A percentile compares a stretch with the other conserved stretches of the same genome.
phyloP scores from a whole-genome alignment of 2,888 invertebrate species.

The Chromoteleia sp. region DNA sequence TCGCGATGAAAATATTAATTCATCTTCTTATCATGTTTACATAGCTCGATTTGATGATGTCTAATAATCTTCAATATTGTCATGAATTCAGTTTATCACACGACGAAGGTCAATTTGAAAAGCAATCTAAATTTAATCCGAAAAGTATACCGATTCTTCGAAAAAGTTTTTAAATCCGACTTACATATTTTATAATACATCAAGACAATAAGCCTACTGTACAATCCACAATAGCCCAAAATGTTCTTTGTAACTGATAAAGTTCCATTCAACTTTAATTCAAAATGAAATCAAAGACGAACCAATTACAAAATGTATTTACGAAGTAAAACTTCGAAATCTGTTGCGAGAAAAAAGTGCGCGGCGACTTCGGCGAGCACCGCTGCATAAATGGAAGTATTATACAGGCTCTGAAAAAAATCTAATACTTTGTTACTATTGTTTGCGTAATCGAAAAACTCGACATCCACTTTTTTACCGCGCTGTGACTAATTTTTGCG shows the following conservation, averaged over 20 bases:
- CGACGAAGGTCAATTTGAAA: background rate
- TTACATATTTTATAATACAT: background rate
- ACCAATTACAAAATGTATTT: slow-evolving; percentile 6
- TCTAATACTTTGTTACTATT: slow-evolving; percentile 1
- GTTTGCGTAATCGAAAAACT: slow-evolving; percentile 8
- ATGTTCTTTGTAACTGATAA: background rate
- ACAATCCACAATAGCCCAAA: background rate
- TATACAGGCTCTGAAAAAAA: background rate
- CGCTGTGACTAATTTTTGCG: background rate
- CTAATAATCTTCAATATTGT: slow-evolving; percentile 6
- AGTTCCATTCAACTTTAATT: background rate
- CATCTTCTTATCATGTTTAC: slow-evolving; percentile 3
- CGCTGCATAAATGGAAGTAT: slow-evolving; percentile 4
- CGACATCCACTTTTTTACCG: background rate
- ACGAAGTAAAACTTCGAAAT: background rate
- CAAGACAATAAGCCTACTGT: background rate
- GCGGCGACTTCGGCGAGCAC: background rate
- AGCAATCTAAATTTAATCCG: slow-evolving; percentile 7
- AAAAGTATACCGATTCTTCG: background rate
- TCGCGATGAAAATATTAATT: background rate
- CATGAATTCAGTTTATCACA: slow-evolving; percentile 3
- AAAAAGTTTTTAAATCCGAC: background rate
- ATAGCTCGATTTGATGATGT: background rate
- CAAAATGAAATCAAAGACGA: background rate
- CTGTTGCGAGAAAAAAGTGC: background rate